Base-by-base conservation (phyloP, 1,140 invertebrate species). In the Uloborus diversus region DNA sequence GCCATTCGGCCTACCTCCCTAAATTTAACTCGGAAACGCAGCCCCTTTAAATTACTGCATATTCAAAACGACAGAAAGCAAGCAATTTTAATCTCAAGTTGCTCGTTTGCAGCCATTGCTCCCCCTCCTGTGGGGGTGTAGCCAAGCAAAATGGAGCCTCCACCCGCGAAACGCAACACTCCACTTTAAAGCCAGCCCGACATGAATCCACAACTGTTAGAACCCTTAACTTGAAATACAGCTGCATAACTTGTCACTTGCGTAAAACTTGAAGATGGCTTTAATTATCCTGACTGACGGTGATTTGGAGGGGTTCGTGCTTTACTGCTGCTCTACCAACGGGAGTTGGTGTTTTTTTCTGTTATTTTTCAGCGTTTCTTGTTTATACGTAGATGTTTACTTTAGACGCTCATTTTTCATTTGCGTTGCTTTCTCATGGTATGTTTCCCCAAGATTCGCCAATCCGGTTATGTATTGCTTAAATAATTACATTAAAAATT, bases 211-310 rank as follows among this genome's bases (percentile, higher is more conserved):
- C 71, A 75, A 75, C 71, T 75, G 71, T 64, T 75, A 64, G 9
- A 56, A 30, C 59, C 59, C 59, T 75, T 75, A 64, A 64, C 59
- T 33, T 75, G 71, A 75, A 37, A 27, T 75, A 75, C 53, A 20
- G 30, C 4, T 20, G 37, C 71, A 75, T 75, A 75, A 75, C 59
- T 75, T 75, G 71, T 75, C 71, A 53, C 71, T 75, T 75, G 71
- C 59, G 30, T 53, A 35, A 51, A 75, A 75, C 71, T 57, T 53
- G 59, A 57, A 64, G 71, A 75, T 75, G 37, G 61, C 71, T 64
- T 75, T 75, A 64, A 64, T 75, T 75, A 62, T 62, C 71, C 53
- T 47, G 20, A 17, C 32, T 35, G 59, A 28, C 59, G 59, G 37
- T 64, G 71, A 75, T 64, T 64, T 75, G 59, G 57, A 59, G 69